Percentiles rank a stretch among this genome's conserved stretches.
Conservation (phyloP, 2,888 invertebrate species). For the Sycophila texana region DNA sequence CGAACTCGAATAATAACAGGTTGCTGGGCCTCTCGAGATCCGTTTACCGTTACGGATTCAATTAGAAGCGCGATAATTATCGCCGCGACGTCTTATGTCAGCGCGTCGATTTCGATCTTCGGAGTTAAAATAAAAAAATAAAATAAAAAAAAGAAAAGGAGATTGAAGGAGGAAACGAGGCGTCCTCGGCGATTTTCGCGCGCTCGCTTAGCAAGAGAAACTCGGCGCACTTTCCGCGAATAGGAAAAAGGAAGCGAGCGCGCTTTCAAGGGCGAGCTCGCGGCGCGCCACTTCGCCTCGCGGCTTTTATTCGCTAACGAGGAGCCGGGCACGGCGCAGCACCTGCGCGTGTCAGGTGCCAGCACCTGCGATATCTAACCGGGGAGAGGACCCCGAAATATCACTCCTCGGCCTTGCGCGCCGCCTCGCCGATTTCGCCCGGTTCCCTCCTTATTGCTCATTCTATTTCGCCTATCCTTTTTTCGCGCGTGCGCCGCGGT, state of each 20-base stretch:
- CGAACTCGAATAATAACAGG: too few species aligned
- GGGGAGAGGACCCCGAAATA: background rate
- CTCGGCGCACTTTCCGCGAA: background rate
- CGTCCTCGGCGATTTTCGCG: background rate
- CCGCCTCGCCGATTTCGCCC: constrained; percentile 5
- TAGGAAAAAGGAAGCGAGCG: constrained; percentile 17
- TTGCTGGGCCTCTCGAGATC: background rate
- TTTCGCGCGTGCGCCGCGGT: constrained; percentile 1
- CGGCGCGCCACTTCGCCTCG: constrained; percentile 11
- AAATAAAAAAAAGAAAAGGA: background rate
- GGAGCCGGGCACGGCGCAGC: constrained; percentile 15
- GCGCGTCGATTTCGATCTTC: too few species aligned
- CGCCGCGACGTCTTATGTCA: background rate
- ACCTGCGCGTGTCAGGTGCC: constrained; percentile 59
- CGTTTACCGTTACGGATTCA: constrained; percentile 38
- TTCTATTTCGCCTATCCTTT: constrained; percentile 19
- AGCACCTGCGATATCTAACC: constrained; percentile 51
- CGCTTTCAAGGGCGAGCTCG: constrained; percentile 35
- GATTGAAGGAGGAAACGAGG: background rate
- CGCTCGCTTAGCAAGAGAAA: background rate
- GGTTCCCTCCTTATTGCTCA: background rate
- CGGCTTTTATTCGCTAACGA: constrained; percentile 40
- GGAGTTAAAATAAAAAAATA: background rate
- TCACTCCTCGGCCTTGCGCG: background rate
- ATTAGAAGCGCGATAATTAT: constrained; percentile 8